Evolutionary conservation across 2,113 vertebrate species (phyloP).

Genomic region (Pangasianodon hypophthalmus): DNA sequence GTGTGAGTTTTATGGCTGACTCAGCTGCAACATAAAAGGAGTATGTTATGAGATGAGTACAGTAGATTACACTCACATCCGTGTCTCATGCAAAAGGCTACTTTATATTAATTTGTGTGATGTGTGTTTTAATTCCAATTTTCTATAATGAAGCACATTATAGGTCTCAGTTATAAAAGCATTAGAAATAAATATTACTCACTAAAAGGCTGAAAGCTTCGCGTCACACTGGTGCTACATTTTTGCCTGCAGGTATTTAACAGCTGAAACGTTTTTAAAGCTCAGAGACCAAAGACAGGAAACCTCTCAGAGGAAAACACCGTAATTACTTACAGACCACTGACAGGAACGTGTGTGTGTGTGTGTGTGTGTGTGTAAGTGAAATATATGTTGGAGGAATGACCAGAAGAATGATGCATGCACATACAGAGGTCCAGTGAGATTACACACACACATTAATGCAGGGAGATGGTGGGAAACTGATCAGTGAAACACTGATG

Average conservation of each 20-base stretch:
- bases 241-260: background rate
- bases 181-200: background rate
- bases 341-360: constrained; percentile 1
- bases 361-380: constrained; percentile 12
- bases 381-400: background rate
- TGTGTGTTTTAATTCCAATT: background rate
- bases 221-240: background rate
- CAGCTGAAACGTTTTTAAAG: constrained; percentile 10
- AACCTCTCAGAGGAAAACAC: background rate
- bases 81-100: no score
- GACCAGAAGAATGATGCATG: background rate
- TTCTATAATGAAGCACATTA: background rate
- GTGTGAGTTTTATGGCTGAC: background rate
- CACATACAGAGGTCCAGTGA: background rate
- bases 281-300: constrained; percentile 11
- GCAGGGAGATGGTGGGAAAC: background rate
- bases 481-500: background rate
- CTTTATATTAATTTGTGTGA: background rate
- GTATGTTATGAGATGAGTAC: background rate
- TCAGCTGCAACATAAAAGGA: no score
- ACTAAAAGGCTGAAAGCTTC: background rate
- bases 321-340: constrained; percentile 32
- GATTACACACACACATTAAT: background rate
- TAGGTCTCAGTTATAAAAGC: background rate
- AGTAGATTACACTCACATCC: background rate